Conservation (phyloP, 2,888 invertebrate species). For the Melinaea marsaeus region DNA sequence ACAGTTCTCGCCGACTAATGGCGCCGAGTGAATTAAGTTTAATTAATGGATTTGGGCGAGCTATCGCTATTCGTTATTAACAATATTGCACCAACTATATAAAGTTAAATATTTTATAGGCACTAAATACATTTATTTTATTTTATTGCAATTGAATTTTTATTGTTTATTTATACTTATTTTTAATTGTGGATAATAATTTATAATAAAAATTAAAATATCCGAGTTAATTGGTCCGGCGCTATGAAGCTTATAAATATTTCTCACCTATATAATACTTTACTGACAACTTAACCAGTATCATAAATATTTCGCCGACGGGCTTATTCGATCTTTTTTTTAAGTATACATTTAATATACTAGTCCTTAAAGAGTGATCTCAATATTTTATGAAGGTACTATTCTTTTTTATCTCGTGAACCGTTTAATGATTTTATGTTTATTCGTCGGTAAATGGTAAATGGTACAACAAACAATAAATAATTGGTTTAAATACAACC, state of each 20-base stretch:
- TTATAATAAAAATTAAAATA: neutral
- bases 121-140: too few relatives aligned
- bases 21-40: slow-evolving; percentile 59
- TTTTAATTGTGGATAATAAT: neutral
- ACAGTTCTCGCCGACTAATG: slow-evolving; percentile 53
- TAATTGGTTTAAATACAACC: neutral
- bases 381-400: too few relatives aligned
- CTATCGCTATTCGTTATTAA: slow-evolving; percentile 24
- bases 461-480: neutral
- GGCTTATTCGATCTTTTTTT: slow-evolving; percentile 17
- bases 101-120: too few relatives aligned
- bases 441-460: neutral
- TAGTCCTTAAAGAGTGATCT: too few relatives aligned
- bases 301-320: slow-evolving; percentile 14
- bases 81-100: too few relatives aligned
- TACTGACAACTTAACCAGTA: slow-evolving; percentile 20
- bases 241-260: slow-evolving; percentile 15
- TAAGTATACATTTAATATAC: slow-evolving; percentile 8
- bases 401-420: too few relatives aligned
- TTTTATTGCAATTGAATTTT: neutral
- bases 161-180: neutral
- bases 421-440: neutral
- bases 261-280: slow-evolving; percentile 17
- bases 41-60: slow-evolving; percentile 53
- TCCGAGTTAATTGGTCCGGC: slow-evolving; percentile 11